Evolutionary conservation across 2,888 invertebrate genomes (phyloP), one percentile per base, ranked within the genome.

Genomic region (Dexiosoma caninum): DNA sequence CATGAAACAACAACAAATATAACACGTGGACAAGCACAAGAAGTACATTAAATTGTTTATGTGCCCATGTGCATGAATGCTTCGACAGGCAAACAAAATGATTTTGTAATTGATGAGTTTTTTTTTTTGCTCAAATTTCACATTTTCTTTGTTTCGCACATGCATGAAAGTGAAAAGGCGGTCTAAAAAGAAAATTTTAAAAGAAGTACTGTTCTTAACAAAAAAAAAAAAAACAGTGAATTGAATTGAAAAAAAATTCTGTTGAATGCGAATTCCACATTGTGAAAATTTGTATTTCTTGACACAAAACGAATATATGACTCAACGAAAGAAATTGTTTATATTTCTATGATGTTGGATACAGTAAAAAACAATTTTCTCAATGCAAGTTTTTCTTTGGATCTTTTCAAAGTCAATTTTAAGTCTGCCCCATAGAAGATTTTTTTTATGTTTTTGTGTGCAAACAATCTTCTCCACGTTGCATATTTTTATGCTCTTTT

Each of bases 21-120:
- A n/a, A 9, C 40, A 59, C 40, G 59, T 37, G 55, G 30, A 40
- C 49, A 49, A 49, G 59, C 40, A 62, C 37, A 62, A 70, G 72
- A 57, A 81, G 77, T 72, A 69, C 72, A 81, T 72, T 77, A 74
- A 77, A 72, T 40, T 72, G 62, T 69, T 67, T 69, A 19, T 66
- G 19, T 72, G 46, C 27, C 10, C 14, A 16, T 32, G 46, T 49
- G 16, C 32, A n/a, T 77, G 44, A 30, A 49, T 51, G 49, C 27
- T 46, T 21, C 16, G 21, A 64, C 46, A 55, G 53, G 49, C 69
- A 53, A 64, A 59, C 66, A 27, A 6, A 27, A 6, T 27, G 40
- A 71, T 49, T 64, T 69, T 53, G 72, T 64, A 74, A 77, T 69
- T 72, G 74, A 69, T 69, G 62, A 57, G 23, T 70, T 77, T 76